A percentile compares a stretch with the other conserved stretches of the same genome.
Evolutionary conservation across 2,888 invertebrate genomes (phyloP).

Genomic region (Adela reaumurella): DNA sequence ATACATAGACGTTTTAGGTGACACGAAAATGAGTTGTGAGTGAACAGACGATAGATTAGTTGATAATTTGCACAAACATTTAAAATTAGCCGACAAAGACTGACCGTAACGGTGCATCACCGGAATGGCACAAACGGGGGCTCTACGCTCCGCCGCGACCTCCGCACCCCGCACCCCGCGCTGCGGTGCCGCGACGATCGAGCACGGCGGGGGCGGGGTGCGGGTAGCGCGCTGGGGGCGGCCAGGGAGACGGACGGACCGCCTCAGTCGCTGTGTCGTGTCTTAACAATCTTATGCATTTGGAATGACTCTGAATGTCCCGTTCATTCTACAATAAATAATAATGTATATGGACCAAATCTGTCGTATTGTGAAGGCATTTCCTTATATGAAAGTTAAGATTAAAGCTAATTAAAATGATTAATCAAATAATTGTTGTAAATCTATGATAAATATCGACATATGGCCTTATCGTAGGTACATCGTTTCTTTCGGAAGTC

Average conservation of each 20-base stretch:
- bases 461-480: conserved; percentile 57
- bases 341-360: conserved; percentile 53
- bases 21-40: conserved; percentile 12
- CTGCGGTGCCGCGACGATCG: neutral
- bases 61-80: conserved; percentile 55
- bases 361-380: conserved; percentile 51
- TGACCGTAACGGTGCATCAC: conserved; percentile 30
- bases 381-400: conserved; percentile 45
- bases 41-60: conserved; percentile 22
- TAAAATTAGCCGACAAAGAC: conserved; percentile 50
- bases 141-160: no score
- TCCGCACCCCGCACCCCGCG: no score
- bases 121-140: neutral
- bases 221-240: conserved; percentile 25
- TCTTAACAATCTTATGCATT: neutral
- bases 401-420: conserved; percentile 38
- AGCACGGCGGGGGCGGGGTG: conserved; percentile 25
- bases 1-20: neutral
- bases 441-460: conserved; percentile 46
- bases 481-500: conserved; percentile 43
- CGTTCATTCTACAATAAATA: conserved; percentile 39
- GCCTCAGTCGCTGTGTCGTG: neutral
- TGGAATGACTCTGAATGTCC: conserved; percentile 1
- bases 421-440: conserved; percentile 52
- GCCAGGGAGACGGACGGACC: neutral